Base-by-base conservation (phyloP, 2,113 vertebrate genomes). In the Arizona elegans region DNA sequence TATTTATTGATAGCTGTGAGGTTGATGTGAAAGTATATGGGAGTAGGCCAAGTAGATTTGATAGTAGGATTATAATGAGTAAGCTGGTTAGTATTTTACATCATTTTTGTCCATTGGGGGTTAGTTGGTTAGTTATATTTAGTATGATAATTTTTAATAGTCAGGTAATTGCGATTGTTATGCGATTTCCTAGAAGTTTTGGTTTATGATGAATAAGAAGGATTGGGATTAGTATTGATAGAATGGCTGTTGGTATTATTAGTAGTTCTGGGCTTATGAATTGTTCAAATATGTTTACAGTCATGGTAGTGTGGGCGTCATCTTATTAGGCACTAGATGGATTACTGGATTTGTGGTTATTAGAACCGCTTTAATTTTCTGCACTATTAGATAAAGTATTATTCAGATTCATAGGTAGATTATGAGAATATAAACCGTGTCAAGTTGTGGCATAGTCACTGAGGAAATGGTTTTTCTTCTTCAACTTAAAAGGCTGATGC, bases 91-190 rank as follows among this genome's bases (percentile, higher is more conserved):
- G 0, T 0, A 54, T 3, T 3, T 11, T 1, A 13, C 2, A 54
- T 13, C 53, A 54, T 26, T 85, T 91, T 0, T 92, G 93, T 0
- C 87, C 90, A 0, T 24, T 65, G 0, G 2, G 1, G 0, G 75
- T 0, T 0, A 81, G 89, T 0, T 55, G 91, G 0, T 23, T 81
- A 0, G 0, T 0, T 0, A 38, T n/a, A 0, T 0, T 0, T 0
- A n/a, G 0, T 0, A 92, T 0, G 0, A 89, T 1, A 0, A 4
- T 55, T 5, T 17, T 55, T 55, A 55, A 0, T 2, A 13, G 2
- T 13, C 0, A 13, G 11, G 3, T 47, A 3, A 47, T 47, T 3
- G 53, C 12, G 0, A 2, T 13, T 54, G 53, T 54, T 13, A 13
- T 54, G 2, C 53, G 53, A 3, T 54, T 54, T 13, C 2, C 12